These are phyloP conservation scores for Andrena bicolor DNA, from an alignment of 2,888 invertebrate genomes.

Conservation along the genomic window DNA sequence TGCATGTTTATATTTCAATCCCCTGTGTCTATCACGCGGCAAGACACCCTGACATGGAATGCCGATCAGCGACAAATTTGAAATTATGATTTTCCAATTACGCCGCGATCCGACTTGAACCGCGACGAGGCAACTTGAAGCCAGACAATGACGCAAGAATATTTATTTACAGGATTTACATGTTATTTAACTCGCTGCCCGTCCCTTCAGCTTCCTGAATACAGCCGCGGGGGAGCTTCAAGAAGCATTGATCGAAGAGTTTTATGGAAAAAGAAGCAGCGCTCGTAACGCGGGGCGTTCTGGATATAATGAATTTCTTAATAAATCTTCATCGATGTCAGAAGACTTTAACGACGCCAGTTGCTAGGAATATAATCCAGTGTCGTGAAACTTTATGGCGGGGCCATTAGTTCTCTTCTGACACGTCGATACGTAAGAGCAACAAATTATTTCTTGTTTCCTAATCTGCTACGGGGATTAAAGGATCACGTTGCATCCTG, in stretches of 20 bases:
- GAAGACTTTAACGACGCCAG: conserved; percentile 11
- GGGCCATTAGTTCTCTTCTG: background rate
- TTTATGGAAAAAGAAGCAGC: conserved; percentile 19
- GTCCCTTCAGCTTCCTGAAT: background rate
- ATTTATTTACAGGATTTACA: conserved; percentile 48
- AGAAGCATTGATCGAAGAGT: conserved; percentile 26
- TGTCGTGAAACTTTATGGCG: background rate
- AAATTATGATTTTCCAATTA: conserved; percentile 70
- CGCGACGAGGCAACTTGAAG: conserved; percentile 14
- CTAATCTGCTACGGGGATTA: background rate
- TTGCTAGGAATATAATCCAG: background rate
- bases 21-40: conserved; percentile 5
- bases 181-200: conserved; percentile 18
- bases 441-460: background rate
- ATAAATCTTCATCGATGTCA: conserved; percentile 39
- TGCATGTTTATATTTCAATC: background rate
- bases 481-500: background rate
- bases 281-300: background rate
- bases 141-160: conserved; percentile 36
- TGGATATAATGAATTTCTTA: conserved; percentile 45
- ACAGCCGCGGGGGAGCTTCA: background rate
- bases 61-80: conserved; percentile 54
- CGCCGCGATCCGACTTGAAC: conserved; percentile 22
- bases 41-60: conserved; percentile 51
- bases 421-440: background rate